Conservation (phyloP, 53 echinoderm and acorn worm genomes). For the Temnopleurus reevesii region DNA sequence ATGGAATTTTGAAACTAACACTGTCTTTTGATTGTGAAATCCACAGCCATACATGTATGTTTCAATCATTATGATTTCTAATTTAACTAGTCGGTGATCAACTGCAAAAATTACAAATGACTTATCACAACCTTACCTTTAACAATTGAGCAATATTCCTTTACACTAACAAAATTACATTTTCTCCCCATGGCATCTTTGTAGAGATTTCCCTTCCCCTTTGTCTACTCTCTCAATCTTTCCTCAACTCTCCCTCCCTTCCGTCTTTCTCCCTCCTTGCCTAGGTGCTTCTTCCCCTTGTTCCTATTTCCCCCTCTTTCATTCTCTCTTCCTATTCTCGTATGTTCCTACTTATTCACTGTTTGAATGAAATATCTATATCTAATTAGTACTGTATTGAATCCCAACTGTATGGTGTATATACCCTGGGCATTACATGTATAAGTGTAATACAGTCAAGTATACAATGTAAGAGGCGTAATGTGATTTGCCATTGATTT, state of each 20-base stretch:
- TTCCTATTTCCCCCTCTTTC: neutral
- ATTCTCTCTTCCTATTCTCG: neutral
- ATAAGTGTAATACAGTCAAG: neutral
- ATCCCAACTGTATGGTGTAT: neutral
- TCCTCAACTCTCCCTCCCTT: neutral
- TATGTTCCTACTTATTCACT: neutral
- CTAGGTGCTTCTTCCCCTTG: no score
- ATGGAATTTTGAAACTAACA: neutral
- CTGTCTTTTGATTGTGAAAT: neutral
- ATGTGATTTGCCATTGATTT: constrained; percentile 16
- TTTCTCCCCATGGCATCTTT: neutral
- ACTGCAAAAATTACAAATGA: no score
- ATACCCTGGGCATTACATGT: neutral
- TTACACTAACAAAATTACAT: neutral
- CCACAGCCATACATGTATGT: neutral
- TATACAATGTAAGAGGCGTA: neutral
- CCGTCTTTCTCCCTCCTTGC: neutral
- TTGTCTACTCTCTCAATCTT: neutral
- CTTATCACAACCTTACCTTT: neutral
- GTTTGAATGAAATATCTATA: neutral
- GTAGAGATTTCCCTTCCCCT: neutral
- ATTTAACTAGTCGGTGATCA: no score
- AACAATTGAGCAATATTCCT: neutral
- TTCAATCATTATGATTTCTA: no score
- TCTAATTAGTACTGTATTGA: neutral